Evolutionary conservation across 2,113 vertebrate genomes (phyloP), one percentile per base, ranked within the genome.

Genomic region (Phaethornis superciliosus): DNA sequence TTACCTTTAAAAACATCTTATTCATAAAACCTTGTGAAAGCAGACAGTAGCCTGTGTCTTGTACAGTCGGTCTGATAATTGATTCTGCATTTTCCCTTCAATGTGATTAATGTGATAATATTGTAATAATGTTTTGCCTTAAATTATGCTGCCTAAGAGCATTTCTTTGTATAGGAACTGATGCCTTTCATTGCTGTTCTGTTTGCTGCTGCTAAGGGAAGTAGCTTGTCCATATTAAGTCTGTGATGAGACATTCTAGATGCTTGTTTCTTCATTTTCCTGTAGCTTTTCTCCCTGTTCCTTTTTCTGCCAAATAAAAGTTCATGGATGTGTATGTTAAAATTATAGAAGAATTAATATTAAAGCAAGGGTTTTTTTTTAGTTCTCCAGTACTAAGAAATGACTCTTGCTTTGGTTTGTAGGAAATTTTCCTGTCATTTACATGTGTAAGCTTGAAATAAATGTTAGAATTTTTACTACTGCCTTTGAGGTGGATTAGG

Each of bases 21-120:
- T 14, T 26, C 20, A 2, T 58, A 63, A 2, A 84, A n/a, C 37
- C 26, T 51, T 51, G 9, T 67, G 46, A 37, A 58, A 65, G 21
- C 21, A 33, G 28, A 30, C 7, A 30, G 0, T 23, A 21, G 8
- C 10, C 18, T 3, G 0, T 55, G 46, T 12, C 32, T 18, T 13
- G 1, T 6, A 8, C 1, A 4, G 24, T 42, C 51, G 27, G 8
- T 54, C 27, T 27, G 8, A 11, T 47, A 23, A 26, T 55, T 32
- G 18, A 51, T 33, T 54, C 28, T 17, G 23, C 4, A 1, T 76
- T 68, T 58, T 65, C 3, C 8, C 35, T 24, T 60, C 30, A 6
- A 1, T 37, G 32, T 49, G 58, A 47, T 64, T 23, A 76, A n/a
- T 40, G 16, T 13, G 15, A 40, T 44, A 32, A 64, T 21, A 15